A percentile compares a stretch with the other conserved stretches of the same genome.
Conservation (phyloP, 2,888 invertebrate species). For the Bhutanitis thaidina region DNA sequence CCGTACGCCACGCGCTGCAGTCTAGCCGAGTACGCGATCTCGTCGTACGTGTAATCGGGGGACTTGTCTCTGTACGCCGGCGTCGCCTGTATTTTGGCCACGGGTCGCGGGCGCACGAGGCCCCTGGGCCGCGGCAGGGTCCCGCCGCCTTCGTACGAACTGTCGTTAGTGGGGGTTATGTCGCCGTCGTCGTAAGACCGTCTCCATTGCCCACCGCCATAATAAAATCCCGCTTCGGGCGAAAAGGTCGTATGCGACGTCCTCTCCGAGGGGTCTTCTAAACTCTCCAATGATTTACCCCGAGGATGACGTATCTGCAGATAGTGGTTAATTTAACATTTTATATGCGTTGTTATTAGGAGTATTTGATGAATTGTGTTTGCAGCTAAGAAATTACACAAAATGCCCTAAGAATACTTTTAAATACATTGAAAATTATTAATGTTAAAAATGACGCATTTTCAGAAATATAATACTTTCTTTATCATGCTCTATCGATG, state of each 20-base stretch:
- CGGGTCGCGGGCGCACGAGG: conserved; percentile 88
- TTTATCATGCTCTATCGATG: conserved; percentile 22
- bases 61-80: conserved; percentile 71
- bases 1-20: conserved; percentile 79
- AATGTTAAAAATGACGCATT: conserved; percentile 21
- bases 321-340: conserved; percentile 12
- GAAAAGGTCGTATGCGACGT: conserved; percentile 81
- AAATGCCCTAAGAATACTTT: conserved; percentile 18
- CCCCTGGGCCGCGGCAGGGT: conserved; percentile 92
- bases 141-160: conserved; percentile 85
- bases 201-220: conserved; percentile 83
- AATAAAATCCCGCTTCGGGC: conserved; percentile 79
- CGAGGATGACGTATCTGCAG: conserved; percentile 88
- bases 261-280: conserved; percentile 88
- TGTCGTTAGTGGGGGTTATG: conserved; percentile 91
- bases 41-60: conserved; percentile 71
- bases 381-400: conserved; percentile 1
- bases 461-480: conserved; percentile 7
- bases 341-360: neutral
- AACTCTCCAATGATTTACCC: conserved; percentile 91
- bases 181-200: conserved; percentile 94
- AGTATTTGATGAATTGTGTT: neutral
- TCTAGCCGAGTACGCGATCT: conserved; percentile 69
- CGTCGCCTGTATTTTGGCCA: conserved; percentile 86
- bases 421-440: conserved; percentile 29